Base-by-base conservation (phyloP, 2,113 vertebrate genomes). In the Cricetomys ansorgei region DNA sequence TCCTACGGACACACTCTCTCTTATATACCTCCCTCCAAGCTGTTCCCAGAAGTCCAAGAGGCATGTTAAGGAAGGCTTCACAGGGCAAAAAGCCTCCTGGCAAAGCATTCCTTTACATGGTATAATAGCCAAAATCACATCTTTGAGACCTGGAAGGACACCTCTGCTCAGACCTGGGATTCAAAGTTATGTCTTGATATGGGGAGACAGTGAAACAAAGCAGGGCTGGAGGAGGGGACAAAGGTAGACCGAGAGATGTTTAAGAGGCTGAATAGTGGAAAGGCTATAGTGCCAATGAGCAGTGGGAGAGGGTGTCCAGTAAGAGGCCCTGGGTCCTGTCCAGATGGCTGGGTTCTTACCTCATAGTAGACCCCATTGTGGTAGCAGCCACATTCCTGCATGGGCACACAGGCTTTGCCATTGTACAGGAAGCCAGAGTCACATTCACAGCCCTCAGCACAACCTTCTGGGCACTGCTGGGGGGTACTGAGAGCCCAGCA, bases 371-470 rank as follows among this genome's bases (percentile, higher is more conserved):
- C 89, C 1, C 99, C 99, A 0, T 98, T 77, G 1, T 96, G 95
- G 70, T 98, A 99, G 88, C 99, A 99, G 37, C 99, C 98, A 0
- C 99, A 99, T 1, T 98, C 5, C 0, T 97, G 88, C 65, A 97
- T 7, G 23, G 97, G 92, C 48, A 99, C 59, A 0, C 99, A 99
- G 19, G 1, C 17, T 0, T 98, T 89, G 7, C 99, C 98, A 0
- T 99, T 96, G 4, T 98, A 99, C 93, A 98, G 27, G 89, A 96
- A 99, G 7, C 98, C 98, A 0, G 90, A 0, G 11, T 99, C 64
- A 50, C 99, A 99, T 8, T 97, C 95, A 77, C 99, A 99, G 50
- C 99, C 99, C 89, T 99, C 99, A 0, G 88, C 81, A 5, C 99
- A 99, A 1, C 0, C 57, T 0, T 81, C 57, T 0, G 98, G 97